Percentiles rank a stretch among this genome's conserved stretches.
phyloP scores from a whole-genome alignment of 2,113 vertebrate species.

The Nannospalax galili region DNA sequence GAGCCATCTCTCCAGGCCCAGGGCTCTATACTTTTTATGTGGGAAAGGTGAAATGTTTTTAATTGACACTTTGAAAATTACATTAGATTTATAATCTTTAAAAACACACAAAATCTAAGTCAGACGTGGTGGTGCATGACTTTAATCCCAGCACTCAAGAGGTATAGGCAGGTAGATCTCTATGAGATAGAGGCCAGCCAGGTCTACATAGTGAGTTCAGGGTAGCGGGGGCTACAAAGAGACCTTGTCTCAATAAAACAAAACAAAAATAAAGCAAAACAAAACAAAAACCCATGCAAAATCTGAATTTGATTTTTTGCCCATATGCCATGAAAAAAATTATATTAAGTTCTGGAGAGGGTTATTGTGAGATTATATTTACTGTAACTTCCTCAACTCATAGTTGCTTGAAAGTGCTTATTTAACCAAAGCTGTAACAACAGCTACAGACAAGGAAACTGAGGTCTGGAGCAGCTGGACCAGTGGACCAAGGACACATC shows the following conservation, averaged over 20 bases:
- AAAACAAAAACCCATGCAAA: no score
- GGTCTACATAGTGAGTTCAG: no score
- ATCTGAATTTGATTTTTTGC: no score
- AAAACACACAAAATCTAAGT: background rate
- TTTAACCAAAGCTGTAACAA: background rate
- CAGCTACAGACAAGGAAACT: slow-evolving; percentile 21
- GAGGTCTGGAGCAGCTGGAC: background rate
- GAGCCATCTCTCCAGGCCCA: no score
- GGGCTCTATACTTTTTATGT: slow-evolving; percentile 10
- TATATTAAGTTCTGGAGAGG: background rate
- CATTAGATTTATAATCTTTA: slow-evolving; percentile 17
- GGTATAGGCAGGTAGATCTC: no score
- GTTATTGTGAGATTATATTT: background rate
- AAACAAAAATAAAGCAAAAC: no score
- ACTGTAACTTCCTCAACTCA: slow-evolving; percentile 9
- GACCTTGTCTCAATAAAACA: no score
- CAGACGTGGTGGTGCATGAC: background rate
- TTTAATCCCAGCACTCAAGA: no score
- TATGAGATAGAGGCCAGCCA: no score
- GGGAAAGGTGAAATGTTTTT: slow-evolving; percentile 20
- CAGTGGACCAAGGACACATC: background rate
- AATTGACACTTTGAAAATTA: slow-evolving; percentile 31
- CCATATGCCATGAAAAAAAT: background rate
- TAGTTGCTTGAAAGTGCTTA: background rate
- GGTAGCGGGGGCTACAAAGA: no score